Evolutionary conservation across 2,797 vertebrate genomes (phyloP), one percentile per base, ranked within the genome.

Genomic region (Darevskia nairensis): DNA sequence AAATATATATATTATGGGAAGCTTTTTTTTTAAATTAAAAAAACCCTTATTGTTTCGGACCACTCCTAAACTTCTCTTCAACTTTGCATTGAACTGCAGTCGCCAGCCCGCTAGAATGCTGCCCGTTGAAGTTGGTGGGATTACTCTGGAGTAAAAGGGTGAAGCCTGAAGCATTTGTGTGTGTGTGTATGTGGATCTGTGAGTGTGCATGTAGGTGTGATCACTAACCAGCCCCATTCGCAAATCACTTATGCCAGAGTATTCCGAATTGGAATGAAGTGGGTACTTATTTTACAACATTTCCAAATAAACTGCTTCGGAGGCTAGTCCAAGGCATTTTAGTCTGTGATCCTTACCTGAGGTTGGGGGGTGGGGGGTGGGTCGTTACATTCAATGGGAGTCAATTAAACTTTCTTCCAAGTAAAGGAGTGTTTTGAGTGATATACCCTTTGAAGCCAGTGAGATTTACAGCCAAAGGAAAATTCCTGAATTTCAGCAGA

Each of bases 61-160:
- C 6, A 19, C 68, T 8, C 50, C 66, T 79, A 79, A 44, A 84
- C 50, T 71, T 41, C 61, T 50, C 6, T 83, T 71, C 64, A 23
- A 21, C 32, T 8, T 74, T 75, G 39, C 41, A 66, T 74, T 13
- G 69, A 74, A 85, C 23, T 68, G n/a, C 77, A 75, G n/a, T 21
- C 39, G 23, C 32, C 66, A 17, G 15, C 5, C 6, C 17, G 3
- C 74, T 27, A 13, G 74, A 77, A 78, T 29, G 27, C 32, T 50
- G 81, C 82, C 50, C 66, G 25, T 19, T 19, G 77, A 46, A 46
- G 35, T 74, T 41, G 50, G 66, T 39, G 77, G 39, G 55, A 15
- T 89, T 80, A 72, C 35, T 72, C 32, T 74, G 87, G 76, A 80
- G 88, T 32, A 29, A 72, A 61, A 29, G 77, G 55, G 55, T 27